Percentiles rank a stretch among this genome's conserved stretches.
Evolutionary conservation across 2,888 invertebrate species (phyloP).

Genomic region (Heliconius cydno): DNA sequence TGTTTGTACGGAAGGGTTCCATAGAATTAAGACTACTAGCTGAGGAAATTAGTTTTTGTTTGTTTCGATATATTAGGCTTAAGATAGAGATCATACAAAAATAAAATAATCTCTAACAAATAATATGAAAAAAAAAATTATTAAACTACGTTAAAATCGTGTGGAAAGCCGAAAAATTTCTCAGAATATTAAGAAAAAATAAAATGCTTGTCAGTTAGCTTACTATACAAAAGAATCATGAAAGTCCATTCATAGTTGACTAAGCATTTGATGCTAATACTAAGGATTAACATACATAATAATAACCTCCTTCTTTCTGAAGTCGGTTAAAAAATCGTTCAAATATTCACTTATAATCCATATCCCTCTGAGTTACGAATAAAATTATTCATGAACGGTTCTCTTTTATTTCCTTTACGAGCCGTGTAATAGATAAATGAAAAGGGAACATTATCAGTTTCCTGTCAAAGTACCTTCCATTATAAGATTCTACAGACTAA

Average conservation of each 20-base stretch:
- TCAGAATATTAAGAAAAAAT: too few relatives aligned
- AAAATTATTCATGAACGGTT: slow-evolving; percentile 21
- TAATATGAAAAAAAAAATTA: too few relatives aligned
- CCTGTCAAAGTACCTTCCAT: not conserved
- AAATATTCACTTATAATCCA: not conserved
- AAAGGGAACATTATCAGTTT: slow-evolving; percentile 6
- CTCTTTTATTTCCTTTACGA: slow-evolving; percentile 20
- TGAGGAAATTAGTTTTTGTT: too few relatives aligned
- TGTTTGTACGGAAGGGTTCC: too few relatives aligned
- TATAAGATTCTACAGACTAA: too few relatives aligned
- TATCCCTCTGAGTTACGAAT: slow-evolving; percentile 15
- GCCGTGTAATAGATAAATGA: slow-evolving; percentile 19
- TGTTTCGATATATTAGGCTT: too few relatives aligned
- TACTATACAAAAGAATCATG: not conserved
- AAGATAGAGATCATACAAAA: too few relatives aligned
- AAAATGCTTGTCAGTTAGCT: not conserved
- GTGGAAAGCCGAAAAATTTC: too few relatives aligned
- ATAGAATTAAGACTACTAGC: not conserved
- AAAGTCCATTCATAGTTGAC: too few relatives aligned
- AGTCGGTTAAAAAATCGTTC: not conserved
- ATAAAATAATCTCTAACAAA: too few relatives aligned
- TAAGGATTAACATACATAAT: not conserved
- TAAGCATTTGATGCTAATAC: not conserved
- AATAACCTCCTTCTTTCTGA: not conserved
- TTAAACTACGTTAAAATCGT: too few relatives aligned